Evolutionary conservation across 2,888 invertebrate genomes (phyloP).

Genomic region (Acleris laterana): DNA sequence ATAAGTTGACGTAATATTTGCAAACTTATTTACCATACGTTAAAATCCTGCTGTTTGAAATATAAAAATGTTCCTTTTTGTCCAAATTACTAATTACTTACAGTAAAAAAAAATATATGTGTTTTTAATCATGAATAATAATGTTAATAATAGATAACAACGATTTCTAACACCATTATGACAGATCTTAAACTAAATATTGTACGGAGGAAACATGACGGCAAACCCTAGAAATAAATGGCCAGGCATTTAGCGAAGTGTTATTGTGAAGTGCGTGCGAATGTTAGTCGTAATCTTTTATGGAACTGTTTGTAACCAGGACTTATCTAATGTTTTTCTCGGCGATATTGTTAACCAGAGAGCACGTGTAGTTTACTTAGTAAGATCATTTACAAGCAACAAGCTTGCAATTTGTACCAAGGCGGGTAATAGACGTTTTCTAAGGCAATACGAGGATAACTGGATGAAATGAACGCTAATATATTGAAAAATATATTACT

Average conservation of each 20-base stretch:
- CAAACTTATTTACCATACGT: conserved; percentile 1
- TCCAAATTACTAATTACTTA: no score
- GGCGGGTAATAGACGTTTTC: conserved; percentile 2
- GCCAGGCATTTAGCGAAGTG: conserved; percentile 31
- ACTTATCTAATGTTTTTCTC: conserved; percentile 38
- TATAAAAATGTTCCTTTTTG: no score
- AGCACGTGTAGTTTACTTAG: conserved; percentile 19
- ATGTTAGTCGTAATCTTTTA: conserved; percentile 41
- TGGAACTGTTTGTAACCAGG: conserved; percentile 30
- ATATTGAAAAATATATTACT: no score
- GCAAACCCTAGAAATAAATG: conserved; percentile 22
- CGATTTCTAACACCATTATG: neutral
- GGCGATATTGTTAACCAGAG: conserved; percentile 19
- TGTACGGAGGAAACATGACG: conserved; percentile 15
- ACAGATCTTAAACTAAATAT: conserved; percentile 16
- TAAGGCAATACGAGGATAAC: neutral
- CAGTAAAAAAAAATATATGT: no score
- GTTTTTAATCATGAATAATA: no score
- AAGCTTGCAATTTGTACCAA: conserved; percentile 25
- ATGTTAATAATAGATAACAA: no score
- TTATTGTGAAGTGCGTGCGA: conserved; percentile 32
- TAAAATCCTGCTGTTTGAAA: no score
- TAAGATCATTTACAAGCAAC: conserved; percentile 25
- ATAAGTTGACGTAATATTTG: conserved; percentile 10
- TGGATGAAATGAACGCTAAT: neutral